Evolutionary conservation across 2,888 invertebrate species (phyloP).

Genomic region (Lathronympha strigana): DNA sequence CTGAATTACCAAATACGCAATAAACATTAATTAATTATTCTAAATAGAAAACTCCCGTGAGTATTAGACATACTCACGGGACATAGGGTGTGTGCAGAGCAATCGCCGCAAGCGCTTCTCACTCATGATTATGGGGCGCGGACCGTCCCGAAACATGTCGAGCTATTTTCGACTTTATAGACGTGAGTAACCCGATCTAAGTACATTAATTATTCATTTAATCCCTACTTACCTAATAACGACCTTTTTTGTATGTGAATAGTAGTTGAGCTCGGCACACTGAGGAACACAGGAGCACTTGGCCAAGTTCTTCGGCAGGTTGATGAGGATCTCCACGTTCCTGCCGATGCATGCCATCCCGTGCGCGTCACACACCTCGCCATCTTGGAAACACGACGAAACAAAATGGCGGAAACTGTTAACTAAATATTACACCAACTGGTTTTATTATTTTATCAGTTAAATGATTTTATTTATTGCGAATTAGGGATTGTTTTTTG

Average conservation of each 20-base stretch:
- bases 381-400: constrained; percentile 62
- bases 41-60: too few species aligned
- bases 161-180: too few species aligned
- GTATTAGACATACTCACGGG: too few species aligned
- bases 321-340: constrained; percentile 79
- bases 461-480: too few species aligned
- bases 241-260: constrained; percentile 79
- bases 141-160: too few species aligned
- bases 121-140: too few species aligned
- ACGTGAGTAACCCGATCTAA: too few species aligned
- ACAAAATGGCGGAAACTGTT: constrained; percentile 19
- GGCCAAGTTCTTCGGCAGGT: constrained; percentile 78
- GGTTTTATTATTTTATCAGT: background rate
- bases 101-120: too few species aligned
- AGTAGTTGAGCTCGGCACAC: constrained; percentile 80
- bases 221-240: constrained; percentile 71
- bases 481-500: constrained; percentile 3
- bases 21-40: too few species aligned
- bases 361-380: constrained; percentile 77
- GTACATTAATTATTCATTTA: too few species aligned
- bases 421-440: background rate
- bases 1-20: too few species aligned
- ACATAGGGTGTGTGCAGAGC: too few species aligned
- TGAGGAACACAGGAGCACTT: constrained; percentile 79
- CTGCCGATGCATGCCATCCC: constrained; percentile 83